Percentiles rank a stretch among this genome's conserved stretches.
These are phyloP conservation scores for Macrobrachium rosenbergii DNA, from an alignment of 1,140 invertebrate species.

Conservation along the genomic window DNA sequence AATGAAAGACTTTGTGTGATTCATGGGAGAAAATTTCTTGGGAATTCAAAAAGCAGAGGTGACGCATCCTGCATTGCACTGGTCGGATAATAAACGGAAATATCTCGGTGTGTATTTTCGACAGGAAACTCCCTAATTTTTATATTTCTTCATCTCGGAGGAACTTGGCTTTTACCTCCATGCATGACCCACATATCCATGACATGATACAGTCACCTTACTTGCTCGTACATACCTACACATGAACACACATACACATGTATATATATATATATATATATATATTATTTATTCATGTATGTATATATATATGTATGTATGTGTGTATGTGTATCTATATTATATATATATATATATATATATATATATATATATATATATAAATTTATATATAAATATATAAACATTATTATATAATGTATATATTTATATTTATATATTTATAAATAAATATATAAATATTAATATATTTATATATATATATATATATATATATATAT, in stretches of 20 bases:
- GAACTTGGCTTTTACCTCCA: no score
- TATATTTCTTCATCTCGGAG: no score
- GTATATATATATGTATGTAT: conserved; percentile 21
- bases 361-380: conserved; percentile 18
- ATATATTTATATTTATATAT: conserved; percentile 29
- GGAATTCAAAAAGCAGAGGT: no score
- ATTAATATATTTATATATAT: conserved; percentile 1
- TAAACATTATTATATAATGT: conserved; percentile 23
- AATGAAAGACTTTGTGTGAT: no score
- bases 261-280: conserved; percentile 32
- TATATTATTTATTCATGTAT: conserved; percentile 6
- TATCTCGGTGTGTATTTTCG: no score
- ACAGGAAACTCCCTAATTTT: no score
- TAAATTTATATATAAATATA: conserved; percentile 25
- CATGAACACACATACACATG: conserved; percentile 11
- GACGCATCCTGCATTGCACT: no score
- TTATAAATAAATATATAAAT: conserved; percentile 11
- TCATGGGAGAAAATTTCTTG: no score
- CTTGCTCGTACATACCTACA: neutral
- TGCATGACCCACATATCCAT: no score
- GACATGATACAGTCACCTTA: neutral
- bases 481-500: conserved; percentile 15
- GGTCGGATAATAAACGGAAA: no score
- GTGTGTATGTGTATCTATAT: no score
- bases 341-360: conserved; percentile 15